These are phyloP conservation scores for Eristalis pertinax DNA, from an alignment of 2,888 invertebrate species.

Conservation along the genomic window DNA sequence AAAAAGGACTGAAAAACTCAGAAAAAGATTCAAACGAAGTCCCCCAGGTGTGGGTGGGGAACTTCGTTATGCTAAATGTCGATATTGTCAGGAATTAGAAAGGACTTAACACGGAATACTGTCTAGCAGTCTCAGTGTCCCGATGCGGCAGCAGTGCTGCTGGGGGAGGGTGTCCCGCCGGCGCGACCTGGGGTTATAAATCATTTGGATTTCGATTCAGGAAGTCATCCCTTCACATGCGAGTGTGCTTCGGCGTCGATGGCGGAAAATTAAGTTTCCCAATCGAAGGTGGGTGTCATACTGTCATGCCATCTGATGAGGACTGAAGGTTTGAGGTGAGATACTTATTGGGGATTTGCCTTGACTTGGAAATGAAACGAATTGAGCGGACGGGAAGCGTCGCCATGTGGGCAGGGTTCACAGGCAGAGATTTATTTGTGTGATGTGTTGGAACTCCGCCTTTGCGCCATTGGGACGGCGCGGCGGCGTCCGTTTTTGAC, in stretches of 20 bases:
- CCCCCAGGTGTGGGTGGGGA: constrained; percentile 27
- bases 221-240: constrained; percentile 57
- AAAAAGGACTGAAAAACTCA: constrained; percentile 3
- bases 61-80: constrained; percentile 73
- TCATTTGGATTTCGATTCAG: constrained; percentile 59
- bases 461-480: no score
- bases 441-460: no score
- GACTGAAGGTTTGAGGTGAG: neutral
- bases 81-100: constrained; percentile 73
- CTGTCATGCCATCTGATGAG: neutral
- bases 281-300: neutral
- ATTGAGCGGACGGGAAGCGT: neutral
- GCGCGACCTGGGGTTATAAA: constrained; percentile 63
- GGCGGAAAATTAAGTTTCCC: constrained; percentile 65
- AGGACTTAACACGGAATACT: constrained; percentile 66
- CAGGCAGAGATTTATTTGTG: neutral
- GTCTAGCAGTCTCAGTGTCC: constrained; percentile 44
- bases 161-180: constrained; percentile 25
- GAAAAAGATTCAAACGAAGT: constrained; percentile 6
- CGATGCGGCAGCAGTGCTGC: constrained; percentile 25
- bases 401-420: neutral
- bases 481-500: no score
- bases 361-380: neutral
- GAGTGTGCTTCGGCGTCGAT: constrained; percentile 25
- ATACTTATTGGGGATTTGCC: constrained; percentile 12